Conservation (phyloP, 2,797 vertebrate species). For the Lutjanus campechanus region DNA sequence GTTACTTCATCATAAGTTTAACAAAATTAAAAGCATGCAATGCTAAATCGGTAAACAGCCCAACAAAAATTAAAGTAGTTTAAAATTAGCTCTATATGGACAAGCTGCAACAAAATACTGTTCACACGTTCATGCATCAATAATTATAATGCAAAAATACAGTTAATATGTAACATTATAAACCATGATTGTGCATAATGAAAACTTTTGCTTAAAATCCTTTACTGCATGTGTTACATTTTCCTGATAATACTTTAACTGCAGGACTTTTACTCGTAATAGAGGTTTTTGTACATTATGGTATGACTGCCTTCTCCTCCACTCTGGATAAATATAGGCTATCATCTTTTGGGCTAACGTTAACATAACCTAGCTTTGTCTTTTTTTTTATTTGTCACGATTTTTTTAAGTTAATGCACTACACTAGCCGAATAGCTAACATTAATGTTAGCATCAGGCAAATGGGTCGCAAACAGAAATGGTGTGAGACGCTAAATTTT, state of each 20-base stretch:
- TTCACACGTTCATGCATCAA: neutral
- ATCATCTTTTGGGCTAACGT: neutral
- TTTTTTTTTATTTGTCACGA: too few species aligned
- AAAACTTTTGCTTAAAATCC: neutral
- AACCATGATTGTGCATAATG: neutral
- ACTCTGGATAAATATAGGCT: too few species aligned
- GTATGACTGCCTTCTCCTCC: neutral
- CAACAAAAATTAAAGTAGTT: too few species aligned
- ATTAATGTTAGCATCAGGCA: neutral
- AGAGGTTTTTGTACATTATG: too few species aligned
- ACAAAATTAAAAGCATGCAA: too few species aligned
- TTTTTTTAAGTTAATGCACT: too few species aligned
- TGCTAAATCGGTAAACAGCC: too few species aligned
- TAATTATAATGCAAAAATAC: too few species aligned
- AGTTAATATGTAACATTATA: neutral
- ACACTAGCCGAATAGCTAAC: too few species aligned
- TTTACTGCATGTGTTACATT: neutral
- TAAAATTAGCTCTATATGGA: neutral
- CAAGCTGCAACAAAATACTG: neutral
- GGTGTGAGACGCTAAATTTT: neutral
- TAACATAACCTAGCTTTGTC: neutral
- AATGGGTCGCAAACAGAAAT: neutral
- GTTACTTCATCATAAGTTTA: too few species aligned
- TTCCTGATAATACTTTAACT: neutral
- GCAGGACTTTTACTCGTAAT: too few species aligned